phyloP scores from a whole-genome alignment of 2,113 vertebrate genomes.

The Notechis scutatus region DNA sequence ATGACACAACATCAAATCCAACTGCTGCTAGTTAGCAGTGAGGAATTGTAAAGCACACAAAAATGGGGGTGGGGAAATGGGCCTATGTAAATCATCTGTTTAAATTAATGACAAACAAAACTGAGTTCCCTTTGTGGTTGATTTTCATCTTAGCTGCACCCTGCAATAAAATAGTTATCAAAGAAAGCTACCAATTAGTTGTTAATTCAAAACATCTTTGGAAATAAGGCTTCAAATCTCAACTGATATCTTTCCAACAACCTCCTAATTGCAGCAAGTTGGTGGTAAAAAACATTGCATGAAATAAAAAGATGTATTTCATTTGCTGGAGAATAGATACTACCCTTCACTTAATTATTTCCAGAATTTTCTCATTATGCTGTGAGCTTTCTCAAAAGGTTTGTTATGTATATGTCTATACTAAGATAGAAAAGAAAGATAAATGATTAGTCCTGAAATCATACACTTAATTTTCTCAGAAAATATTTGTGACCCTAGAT shows the following conservation, averaged over 20 bases:
- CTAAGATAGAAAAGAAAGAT: constrained; percentile 23
- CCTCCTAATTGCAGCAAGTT: constrained; percentile 69
- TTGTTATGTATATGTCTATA: constrained; percentile 54
- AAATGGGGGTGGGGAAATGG: constrained; percentile 2
- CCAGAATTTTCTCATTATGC: constrained; percentile 57
- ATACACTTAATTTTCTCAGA: neutral
- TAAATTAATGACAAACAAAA: constrained; percentile 68
- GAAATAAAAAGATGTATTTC: constrained; percentile 61
- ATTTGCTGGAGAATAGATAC: constrained; percentile 55
- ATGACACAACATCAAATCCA: constrained; percentile 18
- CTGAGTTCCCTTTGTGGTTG: constrained; percentile 65
- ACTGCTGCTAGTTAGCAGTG: constrained; percentile 41
- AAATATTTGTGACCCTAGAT: neutral
- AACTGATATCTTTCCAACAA: constrained; percentile 68
- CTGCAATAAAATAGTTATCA: constrained; percentile 70
- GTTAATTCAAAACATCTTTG: constrained; percentile 70
- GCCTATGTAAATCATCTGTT: constrained; percentile 62
- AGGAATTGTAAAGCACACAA: constrained; percentile 42
- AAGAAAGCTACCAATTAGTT: constrained; percentile 71
- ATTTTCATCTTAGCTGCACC: constrained; percentile 64
- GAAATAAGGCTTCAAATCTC: constrained; percentile 63
- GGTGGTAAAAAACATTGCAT: constrained; percentile 57
- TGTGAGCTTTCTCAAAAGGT: constrained; percentile 50
- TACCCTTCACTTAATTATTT: constrained; percentile 65
- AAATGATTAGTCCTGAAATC: neutral